Base-by-base conservation (phyloP, 2,797 vertebrate genomes). In the Poeciliopsis gracilis region DNA sequence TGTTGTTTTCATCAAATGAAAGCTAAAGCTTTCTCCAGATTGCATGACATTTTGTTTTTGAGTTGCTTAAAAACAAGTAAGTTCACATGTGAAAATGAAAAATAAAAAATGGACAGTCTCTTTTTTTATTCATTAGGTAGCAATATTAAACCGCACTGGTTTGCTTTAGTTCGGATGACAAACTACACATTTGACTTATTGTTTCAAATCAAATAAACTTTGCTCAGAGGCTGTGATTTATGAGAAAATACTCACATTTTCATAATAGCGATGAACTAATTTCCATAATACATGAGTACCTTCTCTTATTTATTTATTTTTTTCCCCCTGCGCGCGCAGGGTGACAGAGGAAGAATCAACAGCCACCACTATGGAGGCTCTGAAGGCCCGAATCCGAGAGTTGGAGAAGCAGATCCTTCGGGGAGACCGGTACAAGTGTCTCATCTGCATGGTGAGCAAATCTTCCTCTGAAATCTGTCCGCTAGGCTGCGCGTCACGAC, bases 381-480 rank as follows among this genome's bases (percentile, higher is more conserved):
- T 99, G 95, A 99, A 99, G 96, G 98, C 98, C 92, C 97, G 98
- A 74, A 99, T 99, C 94, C 95, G 98, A 90, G 98, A 99, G 94
- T 96, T 99, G 92, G 98, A 99, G 95, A 97, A 97, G 95, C 98
- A 99, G 94, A 97, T 99, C 72, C 97, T 98, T 90, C 95, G 98
- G 94, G 98, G 98, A 88, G 98, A 99, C 95, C 95, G 98, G 86
- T 99, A 99, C 96, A 99, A 99, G 96, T 99, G 98, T 97, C 98
- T 99, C 95, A 99, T 99, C 95, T 99, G 98, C 96, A 99, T 99
- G 98, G 98, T 99, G 94, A 97, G 95, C 94, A 83, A 73, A 13
- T 38, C 45, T 46, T 33, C 5, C 55, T n/a, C 1, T 18, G 33
- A 36, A 16, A 10, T n/a, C 28, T 73, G 33, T 10, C n/a, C 25